Base-by-base conservation (phyloP, 2,113 vertebrate species). In the Furnarius figulus region DNA sequence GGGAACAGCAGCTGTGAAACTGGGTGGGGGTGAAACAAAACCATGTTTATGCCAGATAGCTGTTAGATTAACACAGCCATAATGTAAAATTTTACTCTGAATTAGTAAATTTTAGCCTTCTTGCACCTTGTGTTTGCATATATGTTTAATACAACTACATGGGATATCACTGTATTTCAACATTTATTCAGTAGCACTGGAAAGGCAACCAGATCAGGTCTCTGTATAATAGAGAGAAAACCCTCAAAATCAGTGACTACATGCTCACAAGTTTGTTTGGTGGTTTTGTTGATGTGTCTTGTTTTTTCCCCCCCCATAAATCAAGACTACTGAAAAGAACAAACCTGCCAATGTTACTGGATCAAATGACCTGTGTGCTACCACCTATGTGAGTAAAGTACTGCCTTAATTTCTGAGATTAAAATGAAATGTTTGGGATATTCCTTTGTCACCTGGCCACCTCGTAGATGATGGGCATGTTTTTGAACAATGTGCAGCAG, bases 381-480 rank as follows among this genome's bases (percentile, higher is more conserved):
- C 71, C 37, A 71, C 44, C 19, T 25, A 14, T 50, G 96, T 97
- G 61, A 97, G 95, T 96, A 96, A 19, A 92, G 8, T 39, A 31
- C 31, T 5, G 8, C 59, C 55, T 67, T 72, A 3, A 47, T 82
- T 92, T 70, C 37, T 84, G 63, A 77, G 24, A 47, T 40, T 47
- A 31, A 87, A 80, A 52, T 49, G 3, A 71, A 80, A n/a, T 8
- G 23, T 88, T 40, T 70, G 56, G 47, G 78, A n/a, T 80, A 27
- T 39, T 67, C 13, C 46, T 83, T 59, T 85, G 40, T n/a, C n/a
- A 47, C 14, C 37, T 53, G 12, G 8, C 11, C 2, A 1, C 19
- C 16, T 30, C 50, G 83, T 58, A 56, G 31, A 23, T 35, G 35
- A 31, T 5, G 35, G 14, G 4, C 1, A 1, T 27, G 7, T 35